Conservation (phyloP, 2,797 vertebrate species). For the Aselliscus stoliczkanus region DNA sequence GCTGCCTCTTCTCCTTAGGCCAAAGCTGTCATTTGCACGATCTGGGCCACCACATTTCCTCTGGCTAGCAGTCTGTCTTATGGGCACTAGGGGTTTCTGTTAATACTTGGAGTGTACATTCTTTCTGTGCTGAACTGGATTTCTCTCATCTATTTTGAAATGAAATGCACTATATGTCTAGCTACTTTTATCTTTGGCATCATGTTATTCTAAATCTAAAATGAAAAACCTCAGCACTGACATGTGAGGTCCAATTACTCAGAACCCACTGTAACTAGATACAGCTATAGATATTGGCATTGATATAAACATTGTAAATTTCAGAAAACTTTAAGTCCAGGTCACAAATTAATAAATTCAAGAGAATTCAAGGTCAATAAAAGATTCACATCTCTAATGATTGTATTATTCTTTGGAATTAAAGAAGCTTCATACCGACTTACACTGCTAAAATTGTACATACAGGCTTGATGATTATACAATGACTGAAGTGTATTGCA, state of each 20-base stretch:
- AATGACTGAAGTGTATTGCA: background rate
- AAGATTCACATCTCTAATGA: background rate
- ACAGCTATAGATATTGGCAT: background rate
- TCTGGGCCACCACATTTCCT: conserved; percentile 16
- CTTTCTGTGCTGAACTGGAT: conserved; percentile 11
- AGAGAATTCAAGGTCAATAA: background rate
- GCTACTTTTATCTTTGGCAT: background rate
- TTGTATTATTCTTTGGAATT: background rate
- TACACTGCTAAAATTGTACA: background rate
- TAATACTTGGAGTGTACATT: background rate
- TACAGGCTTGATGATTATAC: background rate
- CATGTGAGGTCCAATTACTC: background rate
- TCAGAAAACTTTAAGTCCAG: background rate
- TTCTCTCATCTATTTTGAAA: conserved; percentile 17
- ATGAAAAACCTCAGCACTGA: background rate
- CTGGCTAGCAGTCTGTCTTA: conserved; percentile 27
- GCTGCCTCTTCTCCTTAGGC: conserved; percentile 48
- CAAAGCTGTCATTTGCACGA: conserved; percentile 28
- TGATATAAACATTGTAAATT: background rate
- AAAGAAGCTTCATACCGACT: background rate
- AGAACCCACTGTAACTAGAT: background rate
- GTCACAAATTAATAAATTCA: background rate
- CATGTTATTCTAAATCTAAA: background rate
- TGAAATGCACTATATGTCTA: background rate
- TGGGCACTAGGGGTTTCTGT: background rate